Evolutionary conservation across 2,888 invertebrate species (phyloP).

Genomic region (Eupsilia transversa): DNA sequence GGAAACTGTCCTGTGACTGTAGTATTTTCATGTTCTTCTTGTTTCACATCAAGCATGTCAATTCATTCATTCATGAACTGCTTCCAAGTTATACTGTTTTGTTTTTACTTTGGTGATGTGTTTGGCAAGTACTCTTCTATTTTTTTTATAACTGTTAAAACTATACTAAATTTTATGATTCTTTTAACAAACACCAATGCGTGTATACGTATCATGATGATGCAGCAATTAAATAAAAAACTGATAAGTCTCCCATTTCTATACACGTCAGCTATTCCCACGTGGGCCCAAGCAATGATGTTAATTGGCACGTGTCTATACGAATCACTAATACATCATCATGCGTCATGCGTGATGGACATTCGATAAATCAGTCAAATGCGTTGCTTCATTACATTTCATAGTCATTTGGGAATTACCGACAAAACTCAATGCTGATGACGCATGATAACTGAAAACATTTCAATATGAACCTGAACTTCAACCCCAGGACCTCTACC

Average conservation of each 20-base stretch:
- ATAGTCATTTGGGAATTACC: conserved; percentile 11
- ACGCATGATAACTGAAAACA: not conserved
- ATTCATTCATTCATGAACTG: too few relatives aligned
- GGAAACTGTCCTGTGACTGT: not conserved
- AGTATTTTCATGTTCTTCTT: conserved; percentile 18
- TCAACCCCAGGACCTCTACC: not conserved
- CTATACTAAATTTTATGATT: not conserved
- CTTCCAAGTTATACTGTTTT: not conserved
- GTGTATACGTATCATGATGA: not conserved
- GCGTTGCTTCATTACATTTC: conserved; percentile 28
- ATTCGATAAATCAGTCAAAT: conserved; percentile 24
- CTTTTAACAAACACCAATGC: not conserved
- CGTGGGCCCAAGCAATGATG: conserved; percentile 1
- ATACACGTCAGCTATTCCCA: not conserved
- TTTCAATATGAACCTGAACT: not conserved
- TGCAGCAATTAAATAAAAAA: not conserved
- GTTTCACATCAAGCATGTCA: conserved; percentile 1
- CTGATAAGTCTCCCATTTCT: not conserved
- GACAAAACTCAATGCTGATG: not conserved
- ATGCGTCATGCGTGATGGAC: not conserved
- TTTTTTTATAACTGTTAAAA: not conserved
- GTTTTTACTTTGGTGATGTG: not conserved
- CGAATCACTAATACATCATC: conserved; percentile 20
- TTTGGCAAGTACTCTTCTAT: not conserved
- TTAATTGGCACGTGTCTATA: conserved; percentile 25